A percentile compares a stretch with the other conserved stretches of the same genome.
Conservation (phyloP, 2,888 invertebrate genomes). For the Tolmerus cingulatus region DNA sequence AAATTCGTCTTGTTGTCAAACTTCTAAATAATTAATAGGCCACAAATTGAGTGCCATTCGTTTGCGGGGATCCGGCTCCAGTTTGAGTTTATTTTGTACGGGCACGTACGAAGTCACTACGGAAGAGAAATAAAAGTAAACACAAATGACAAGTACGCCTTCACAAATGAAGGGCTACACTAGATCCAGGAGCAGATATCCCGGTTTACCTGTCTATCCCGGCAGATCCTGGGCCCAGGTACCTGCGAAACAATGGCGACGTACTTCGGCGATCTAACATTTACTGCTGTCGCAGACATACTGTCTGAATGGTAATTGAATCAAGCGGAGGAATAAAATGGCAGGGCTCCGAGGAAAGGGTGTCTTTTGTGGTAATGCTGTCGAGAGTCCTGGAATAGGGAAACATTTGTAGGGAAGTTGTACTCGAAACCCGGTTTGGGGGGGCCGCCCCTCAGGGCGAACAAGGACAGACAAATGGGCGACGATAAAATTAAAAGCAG, state of each 20-base stretch:
- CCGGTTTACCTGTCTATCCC: not conserved
- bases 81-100: conserved; percentile 6
- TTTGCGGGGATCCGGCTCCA: conserved; percentile 12
- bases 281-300: not conserved
- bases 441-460: not conserved
- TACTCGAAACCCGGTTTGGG: not conserved
- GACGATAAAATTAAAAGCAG: conserved; percentile 48
- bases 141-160: conserved; percentile 40
- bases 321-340: conserved; percentile 47
- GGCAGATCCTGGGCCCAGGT: not conserved
- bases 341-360: conserved; percentile 11
- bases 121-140: conserved; percentile 46
- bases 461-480: conserved; percentile 42
- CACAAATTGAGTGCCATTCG: conserved; percentile 48
- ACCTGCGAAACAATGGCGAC: not conserved
- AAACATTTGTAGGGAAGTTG: not conserved
- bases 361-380: conserved; percentile 2
- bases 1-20: conserved; percentile 47
- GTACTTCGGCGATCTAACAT: not conserved
- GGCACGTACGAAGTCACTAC: not conserved
- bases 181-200: conserved; percentile 6
- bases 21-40: conserved; percentile 45
- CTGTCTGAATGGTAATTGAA: conserved; percentile 40
- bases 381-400: not conserved
- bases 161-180: not conserved